Conservation (phyloP, 2,888 invertebrate genomes). For the Lepidochrysops patricia region DNA sequence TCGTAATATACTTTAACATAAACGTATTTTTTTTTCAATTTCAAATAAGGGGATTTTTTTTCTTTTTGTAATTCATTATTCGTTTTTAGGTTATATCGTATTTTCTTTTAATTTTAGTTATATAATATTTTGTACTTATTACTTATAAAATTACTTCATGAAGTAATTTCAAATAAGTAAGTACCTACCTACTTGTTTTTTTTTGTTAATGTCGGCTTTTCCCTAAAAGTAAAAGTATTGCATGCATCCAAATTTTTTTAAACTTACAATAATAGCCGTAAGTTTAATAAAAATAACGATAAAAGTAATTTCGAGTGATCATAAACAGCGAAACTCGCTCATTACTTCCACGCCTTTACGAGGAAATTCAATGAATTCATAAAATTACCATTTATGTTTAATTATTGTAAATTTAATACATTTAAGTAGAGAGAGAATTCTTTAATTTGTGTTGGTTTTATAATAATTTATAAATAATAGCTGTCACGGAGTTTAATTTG, state of each 20-base stretch:
- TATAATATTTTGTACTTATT: neutral
- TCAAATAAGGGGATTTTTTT: too few species aligned
- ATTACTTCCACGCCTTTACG: neutral
- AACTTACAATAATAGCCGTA: neutral
- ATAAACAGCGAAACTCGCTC: neutral
- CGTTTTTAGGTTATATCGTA: too few species aligned
- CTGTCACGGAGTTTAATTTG: neutral
- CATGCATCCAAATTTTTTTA: neutral
- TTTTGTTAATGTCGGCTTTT: too few species aligned
- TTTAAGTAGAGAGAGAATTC: neutral
- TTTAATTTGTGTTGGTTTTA: slow-evolving; percentile 2
- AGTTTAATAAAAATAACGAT: neutral
- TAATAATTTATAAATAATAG: neutral
- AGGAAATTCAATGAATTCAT: neutral
- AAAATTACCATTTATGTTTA: slow-evolving; percentile 2
- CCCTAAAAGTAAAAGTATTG: too few species aligned
- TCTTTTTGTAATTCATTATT: too few species aligned
- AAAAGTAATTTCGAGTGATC: neutral
- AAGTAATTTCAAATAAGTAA: too few species aligned
- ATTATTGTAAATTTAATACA: neutral
- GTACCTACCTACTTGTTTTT: too few species aligned
- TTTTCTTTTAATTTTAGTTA: too few species aligned
- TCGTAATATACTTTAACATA: too few species aligned
- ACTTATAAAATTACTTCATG: neutral
- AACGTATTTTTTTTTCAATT: too few species aligned